Percentiles rank a stretch among this genome's conserved stretches.
Conservation (phyloP, 2,797 vertebrate species). For the Alcedo quadribrachys region DNA sequence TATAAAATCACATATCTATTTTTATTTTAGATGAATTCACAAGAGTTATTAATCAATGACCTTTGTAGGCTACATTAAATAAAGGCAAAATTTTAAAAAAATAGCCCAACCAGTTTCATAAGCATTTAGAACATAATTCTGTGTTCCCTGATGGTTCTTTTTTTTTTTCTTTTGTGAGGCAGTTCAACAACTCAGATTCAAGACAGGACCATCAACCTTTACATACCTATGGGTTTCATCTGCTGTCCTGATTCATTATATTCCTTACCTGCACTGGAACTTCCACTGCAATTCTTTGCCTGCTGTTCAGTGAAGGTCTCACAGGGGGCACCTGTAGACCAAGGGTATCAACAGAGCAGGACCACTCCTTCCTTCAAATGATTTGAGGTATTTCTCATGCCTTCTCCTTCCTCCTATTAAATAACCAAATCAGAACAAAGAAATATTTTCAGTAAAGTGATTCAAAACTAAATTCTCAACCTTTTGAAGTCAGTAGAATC, state of each 20-base stretch:
- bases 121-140: background rate
- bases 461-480: background rate
- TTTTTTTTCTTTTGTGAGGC: background rate
- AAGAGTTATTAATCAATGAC: background rate
- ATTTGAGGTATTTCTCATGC: conserved; percentile 82
- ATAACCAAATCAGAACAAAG: background rate
- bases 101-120: accelerated
- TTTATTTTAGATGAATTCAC: background rate
- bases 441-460: background rate
- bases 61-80: background rate
- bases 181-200: background rate
- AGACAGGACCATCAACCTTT: background rate
- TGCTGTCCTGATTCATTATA: background rate
- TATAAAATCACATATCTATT: background rate
- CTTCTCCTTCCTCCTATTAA: conserved; percentile 81
- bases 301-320: conserved; percentile 83
- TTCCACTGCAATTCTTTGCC: conserved; percentile 67
- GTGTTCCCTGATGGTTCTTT: background rate
- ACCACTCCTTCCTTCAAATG: conserved; percentile 78
- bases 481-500: background rate
- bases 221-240: background rate
- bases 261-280: conserved; percentile 75
- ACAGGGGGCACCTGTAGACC: conserved; percentile 78
- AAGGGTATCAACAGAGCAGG: conserved; percentile 84
- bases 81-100: background rate